These are phyloP conservation scores for Drosophila longiperda DNA, from an alignment of 2,888 invertebrate genomes.

Conservation along the genomic window DNA sequence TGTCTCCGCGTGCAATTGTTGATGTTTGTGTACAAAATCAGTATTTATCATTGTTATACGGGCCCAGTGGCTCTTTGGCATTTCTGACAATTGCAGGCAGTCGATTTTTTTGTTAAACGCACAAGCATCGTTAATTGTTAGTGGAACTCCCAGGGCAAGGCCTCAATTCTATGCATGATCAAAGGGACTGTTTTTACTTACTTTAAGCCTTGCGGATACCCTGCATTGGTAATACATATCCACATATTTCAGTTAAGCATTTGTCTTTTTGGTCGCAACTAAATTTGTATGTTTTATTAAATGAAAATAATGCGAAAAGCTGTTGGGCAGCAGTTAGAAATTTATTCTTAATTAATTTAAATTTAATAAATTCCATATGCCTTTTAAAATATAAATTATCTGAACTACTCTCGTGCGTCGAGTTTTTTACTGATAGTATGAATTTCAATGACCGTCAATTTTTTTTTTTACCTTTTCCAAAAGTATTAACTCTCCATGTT, in stretches of 20 bases:
- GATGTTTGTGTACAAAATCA: constrained; percentile 50
- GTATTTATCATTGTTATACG: constrained; percentile 53
- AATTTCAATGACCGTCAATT: background rate
- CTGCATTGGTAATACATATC: background rate
- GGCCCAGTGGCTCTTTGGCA: constrained; percentile 10
- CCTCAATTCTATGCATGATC: constrained; percentile 24
- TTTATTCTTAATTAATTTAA: background rate
- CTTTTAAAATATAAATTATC: background rate
- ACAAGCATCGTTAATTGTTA: constrained; percentile 36
- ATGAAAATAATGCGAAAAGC: background rate
- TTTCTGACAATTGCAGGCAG: constrained; percentile 27
- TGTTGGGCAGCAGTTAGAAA: background rate
- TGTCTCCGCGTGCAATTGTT: constrained; percentile 49
- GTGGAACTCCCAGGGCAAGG: constrained; percentile 27
- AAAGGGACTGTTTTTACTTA: constrained; percentile 24
- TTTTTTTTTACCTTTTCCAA: background rate
- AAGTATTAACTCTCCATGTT: background rate
- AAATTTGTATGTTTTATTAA: background rate
- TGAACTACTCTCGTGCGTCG: background rate
- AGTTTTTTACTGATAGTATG: background rate
- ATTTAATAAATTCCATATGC: background rate
- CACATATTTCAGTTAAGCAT: background rate
- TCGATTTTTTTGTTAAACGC: constrained; percentile 8
- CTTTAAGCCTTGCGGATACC: background rate
- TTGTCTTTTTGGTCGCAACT: background rate